Evolutionary conservation across 2,113 vertebrate species (phyloP), one percentile per base, ranked within the genome.

Genomic region (Eptesicus fuscus): DNA sequence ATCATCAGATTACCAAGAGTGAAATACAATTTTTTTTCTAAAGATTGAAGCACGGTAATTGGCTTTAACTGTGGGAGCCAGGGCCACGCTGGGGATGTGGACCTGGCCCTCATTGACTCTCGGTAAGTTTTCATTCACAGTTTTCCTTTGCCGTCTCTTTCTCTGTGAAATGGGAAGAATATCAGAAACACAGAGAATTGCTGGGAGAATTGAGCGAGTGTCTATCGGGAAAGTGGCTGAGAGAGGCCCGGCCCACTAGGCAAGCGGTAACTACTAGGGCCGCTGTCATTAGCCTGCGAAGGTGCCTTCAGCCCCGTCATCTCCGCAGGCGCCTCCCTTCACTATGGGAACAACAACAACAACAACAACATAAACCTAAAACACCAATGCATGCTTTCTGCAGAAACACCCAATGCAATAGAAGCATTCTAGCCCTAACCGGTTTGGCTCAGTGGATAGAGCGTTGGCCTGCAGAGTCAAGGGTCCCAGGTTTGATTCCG

Each of bases 291-390:
- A 28, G 0, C 13, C 3, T 1, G 0, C 1, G 13, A 53, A 28
- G 9, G 2, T 5, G 28, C 20, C 22, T 6, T 7, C 23, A 0
- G 30, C 18, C 18, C 1, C 3, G 1, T 0, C 18, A 0, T 22
- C 42, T 9, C 35, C 1, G 1, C 2, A 23, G 16, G 17, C 25
- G 0, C 37, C 74, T 71, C 44, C 16, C 9, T 59, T 67, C 44
- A 35, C 30, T 32, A 1, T 5, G 7, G 25, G 12, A 5, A n/a
- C 11, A 7, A n/a, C 16, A 30, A 53, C 63, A 30, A 28, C 14
- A n/a, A n/a, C n/a, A n/a, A n/a, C n/a, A 9, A 47, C 30, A 32
- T 18, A 32, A 44, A 16, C 42, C 25, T 18, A 17, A 30, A 17
- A 5, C 71, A 30, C 22, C 4, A 51, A 1, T 47, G 4, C 17